Conservation (phyloP, 2,113 vertebrate genomes). For the Poicephalus meyeri region DNA sequence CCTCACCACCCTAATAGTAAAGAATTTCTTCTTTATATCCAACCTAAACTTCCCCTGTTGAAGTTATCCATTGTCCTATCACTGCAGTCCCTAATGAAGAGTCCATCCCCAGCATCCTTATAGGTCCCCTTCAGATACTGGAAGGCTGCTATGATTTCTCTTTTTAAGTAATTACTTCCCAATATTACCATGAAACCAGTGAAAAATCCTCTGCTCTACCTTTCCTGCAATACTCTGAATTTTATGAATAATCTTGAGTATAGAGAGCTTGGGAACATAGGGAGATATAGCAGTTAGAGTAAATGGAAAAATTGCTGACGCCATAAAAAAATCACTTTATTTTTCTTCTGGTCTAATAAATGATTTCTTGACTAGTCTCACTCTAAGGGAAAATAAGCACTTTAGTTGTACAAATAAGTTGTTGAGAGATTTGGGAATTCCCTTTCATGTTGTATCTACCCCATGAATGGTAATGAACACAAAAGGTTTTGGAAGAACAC, state of each 20-base stretch:
- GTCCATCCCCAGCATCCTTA: too few species aligned
- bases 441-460: not conserved
- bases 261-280: not conserved
- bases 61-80: too few species aligned
- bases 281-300: not conserved
- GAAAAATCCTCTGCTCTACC: not conserved
- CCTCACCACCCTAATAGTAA: too few species aligned
- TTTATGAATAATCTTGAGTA: not conserved
- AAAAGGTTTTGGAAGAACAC: not conserved
- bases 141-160: too few species aligned
- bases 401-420: not conserved
- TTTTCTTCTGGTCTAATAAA: not conserved
- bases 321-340: not conserved
- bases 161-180: not conserved
- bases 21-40: too few species aligned
- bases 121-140: too few species aligned
- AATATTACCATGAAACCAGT: not conserved
- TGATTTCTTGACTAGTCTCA: not conserved
- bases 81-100: too few species aligned
- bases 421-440: not conserved
- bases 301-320: not conserved
- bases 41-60: too few species aligned
- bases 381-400: not conserved
- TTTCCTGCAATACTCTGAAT: not conserved
- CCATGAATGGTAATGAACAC: not conserved